phyloP scores from a whole-genome alignment of 2,797 vertebrate species.

The Gambusia yucatana region DNA sequence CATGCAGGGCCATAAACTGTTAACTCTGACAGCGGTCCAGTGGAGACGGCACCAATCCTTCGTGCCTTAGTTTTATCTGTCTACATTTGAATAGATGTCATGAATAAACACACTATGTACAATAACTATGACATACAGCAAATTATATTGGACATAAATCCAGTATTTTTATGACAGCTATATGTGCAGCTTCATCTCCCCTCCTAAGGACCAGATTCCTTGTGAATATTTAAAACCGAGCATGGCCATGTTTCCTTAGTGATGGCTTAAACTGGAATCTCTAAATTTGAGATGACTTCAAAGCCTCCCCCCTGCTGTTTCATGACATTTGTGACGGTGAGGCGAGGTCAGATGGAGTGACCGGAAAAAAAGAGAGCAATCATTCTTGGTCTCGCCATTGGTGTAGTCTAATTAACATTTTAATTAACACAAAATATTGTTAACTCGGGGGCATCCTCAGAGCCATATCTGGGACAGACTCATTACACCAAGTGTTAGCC shows the following conservation, averaged over 20 bases:
- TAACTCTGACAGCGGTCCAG: neutral
- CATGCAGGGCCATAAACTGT: neutral
- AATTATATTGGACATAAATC: neutral
- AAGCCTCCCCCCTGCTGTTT: conserved; percentile 38
- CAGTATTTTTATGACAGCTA: neutral
- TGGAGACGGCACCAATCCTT: neutral
- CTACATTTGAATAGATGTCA: neutral
- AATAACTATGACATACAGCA: neutral
- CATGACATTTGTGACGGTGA: conserved; percentile 64
- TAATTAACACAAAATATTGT: conserved; percentile 81
- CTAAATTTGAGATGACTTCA: conserved; percentile 1
- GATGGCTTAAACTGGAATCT: neutral
- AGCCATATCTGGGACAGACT: conserved; percentile 71
- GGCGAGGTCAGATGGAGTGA: conserved; percentile 55
- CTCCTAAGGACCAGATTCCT: neutral
- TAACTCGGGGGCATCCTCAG: conserved; percentile 74
- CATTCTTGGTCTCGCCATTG: conserved; percentile 58
- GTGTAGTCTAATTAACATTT: conserved; percentile 82
- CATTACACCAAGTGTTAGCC: conserved; percentile 67
- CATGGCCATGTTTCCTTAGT: neutral
- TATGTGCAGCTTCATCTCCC: neutral
- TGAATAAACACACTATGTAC: neutral
- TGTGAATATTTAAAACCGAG: neutral
- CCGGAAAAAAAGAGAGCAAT: conserved; percentile 54
- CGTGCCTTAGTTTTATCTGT: neutral